A percentile compares a stretch with the other conserved stretches of the same genome.
Conservation (phyloP, 2,888 invertebrate species). For the Lithosia quadra region DNA sequence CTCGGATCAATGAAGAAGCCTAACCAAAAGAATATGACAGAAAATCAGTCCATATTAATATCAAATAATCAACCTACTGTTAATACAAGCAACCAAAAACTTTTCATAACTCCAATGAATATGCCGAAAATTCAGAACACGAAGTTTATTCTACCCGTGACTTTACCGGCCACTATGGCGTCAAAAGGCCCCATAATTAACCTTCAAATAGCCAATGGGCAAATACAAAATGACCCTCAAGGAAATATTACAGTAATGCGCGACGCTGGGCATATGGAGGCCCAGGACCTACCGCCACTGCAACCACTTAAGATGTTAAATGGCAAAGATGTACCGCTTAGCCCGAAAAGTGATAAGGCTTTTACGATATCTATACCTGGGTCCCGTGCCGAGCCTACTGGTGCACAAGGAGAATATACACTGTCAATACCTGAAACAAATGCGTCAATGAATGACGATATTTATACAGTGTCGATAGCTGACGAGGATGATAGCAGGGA, state of each 20-base stretch:
- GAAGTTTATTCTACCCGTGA: conserved; percentile 84
- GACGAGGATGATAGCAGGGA: conserved; percentile 79
- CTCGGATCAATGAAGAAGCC: conserved; percentile 86
- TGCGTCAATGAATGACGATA: conserved; percentile 84
- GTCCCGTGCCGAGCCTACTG: conserved; percentile 82
- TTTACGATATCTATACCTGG: conserved; percentile 79
- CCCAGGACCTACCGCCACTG: conserved; percentile 78
- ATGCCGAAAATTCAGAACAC: conserved; percentile 87
- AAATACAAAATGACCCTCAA: conserved; percentile 87
- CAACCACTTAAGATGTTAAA: conserved; percentile 77
- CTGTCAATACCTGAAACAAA: conserved; percentile 85
- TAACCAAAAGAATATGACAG: conserved; percentile 69
- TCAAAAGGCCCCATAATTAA: conserved; percentile 88
- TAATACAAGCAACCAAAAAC: conserved; percentile 82
- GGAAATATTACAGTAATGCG: conserved; percentile 88
- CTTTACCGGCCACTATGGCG: conserved; percentile 85
- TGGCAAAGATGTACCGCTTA: conserved; percentile 74
- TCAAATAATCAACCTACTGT: conserved; percentile 79
- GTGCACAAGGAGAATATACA: conserved; percentile 83
- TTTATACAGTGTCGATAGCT: conserved; percentile 84
- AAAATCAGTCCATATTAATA: conserved; percentile 81
- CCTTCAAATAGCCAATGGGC: conserved; percentile 89
- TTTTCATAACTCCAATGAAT: conserved; percentile 86
- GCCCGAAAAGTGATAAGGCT: conserved; percentile 72
- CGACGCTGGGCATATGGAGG: conserved; percentile 70